Evolutionary conservation across 2,888 invertebrate genomes (phyloP).

Genomic region (Caenorhabditis panamensis): DNA sequence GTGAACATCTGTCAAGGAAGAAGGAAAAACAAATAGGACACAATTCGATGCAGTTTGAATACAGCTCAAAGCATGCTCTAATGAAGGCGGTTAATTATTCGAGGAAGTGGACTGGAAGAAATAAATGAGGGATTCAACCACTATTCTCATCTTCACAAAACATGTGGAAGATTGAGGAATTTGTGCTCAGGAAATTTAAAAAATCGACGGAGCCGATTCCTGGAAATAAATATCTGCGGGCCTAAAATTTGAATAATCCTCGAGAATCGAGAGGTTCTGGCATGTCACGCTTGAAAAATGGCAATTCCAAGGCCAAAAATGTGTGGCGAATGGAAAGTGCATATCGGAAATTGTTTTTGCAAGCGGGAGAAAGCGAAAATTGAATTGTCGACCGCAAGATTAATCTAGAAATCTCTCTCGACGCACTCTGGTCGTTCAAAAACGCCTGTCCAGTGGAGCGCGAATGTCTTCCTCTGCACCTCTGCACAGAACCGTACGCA

Average conservation of each 20-base stretch:
- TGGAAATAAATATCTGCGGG: too few species aligned
- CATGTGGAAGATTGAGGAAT: too few species aligned
- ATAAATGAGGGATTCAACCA: too few species aligned
- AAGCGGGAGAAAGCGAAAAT: background rate
- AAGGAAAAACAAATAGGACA: background rate
- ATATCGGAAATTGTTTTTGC: background rate
- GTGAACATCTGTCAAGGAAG: background rate
- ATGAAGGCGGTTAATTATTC: slow-evolving; percentile 38
- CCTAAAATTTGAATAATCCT: too few species aligned
- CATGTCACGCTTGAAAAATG: too few species aligned
- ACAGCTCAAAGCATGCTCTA: slow-evolving; percentile 20
- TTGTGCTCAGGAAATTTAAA: too few species aligned
- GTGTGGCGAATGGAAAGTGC: background rate
- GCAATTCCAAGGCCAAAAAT: too few species aligned
- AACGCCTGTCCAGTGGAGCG: slow-evolving; percentile 6
- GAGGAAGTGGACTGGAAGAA: slow-evolving; percentile 2
- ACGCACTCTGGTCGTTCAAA: background rate
- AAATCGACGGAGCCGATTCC: too few species aligned
- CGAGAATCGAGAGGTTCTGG: too few species aligned
- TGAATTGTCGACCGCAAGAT: background rate
- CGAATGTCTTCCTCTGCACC: background rate
- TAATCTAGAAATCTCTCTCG: background rate
- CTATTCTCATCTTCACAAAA: too few species aligned
- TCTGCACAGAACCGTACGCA: too few species aligned
- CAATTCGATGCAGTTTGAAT: slow-evolving; percentile 28